A percentile compares a stretch with the other conserved stretches of the same genome.
Evolutionary conservation across 2,888 invertebrate species (phyloP).

Genomic region (Alsophila aescularia): DNA sequence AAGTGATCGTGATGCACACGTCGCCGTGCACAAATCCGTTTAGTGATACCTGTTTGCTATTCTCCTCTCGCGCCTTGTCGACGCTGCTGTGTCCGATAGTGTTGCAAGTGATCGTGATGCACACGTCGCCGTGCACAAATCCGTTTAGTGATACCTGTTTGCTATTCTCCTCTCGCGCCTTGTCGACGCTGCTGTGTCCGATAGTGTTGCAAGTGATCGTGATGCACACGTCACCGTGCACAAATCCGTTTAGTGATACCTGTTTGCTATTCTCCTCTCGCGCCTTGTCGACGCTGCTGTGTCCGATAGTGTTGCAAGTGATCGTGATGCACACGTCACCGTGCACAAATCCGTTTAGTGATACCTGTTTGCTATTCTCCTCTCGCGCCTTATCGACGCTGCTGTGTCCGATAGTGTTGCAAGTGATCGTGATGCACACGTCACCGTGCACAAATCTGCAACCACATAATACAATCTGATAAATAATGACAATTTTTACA

Average conservation of each 20-base stretch:
- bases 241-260: no score
- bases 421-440: constrained; percentile 92
- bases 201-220: constrained; percentile 88
- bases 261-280: constrained; percentile 72
- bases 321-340: constrained; percentile 95
- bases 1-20: constrained; percentile 92
- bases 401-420: constrained; percentile 84
- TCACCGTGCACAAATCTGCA: constrained; percentile 93
- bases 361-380: constrained; percentile 71
- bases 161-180: constrained; percentile 64
- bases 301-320: constrained; percentile 84
- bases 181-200: constrained; percentile 79
- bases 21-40: no score
- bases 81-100: constrained; percentile 82
- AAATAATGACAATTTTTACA: background rate
- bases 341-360: no score
- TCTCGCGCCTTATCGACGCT: constrained; percentile 70
- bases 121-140: constrained; percentile 94
- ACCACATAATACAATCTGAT: no score
- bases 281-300: constrained; percentile 72
- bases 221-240: constrained; percentile 94
- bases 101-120: constrained; percentile 90
- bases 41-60: constrained; percentile 72
- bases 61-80: constrained; percentile 68
- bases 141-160: constrained; percentile 78